phyloP scores from a whole-genome alignment of 2,797 vertebrate genomes.

The Pipistrellus pipistrellus region DNA sequence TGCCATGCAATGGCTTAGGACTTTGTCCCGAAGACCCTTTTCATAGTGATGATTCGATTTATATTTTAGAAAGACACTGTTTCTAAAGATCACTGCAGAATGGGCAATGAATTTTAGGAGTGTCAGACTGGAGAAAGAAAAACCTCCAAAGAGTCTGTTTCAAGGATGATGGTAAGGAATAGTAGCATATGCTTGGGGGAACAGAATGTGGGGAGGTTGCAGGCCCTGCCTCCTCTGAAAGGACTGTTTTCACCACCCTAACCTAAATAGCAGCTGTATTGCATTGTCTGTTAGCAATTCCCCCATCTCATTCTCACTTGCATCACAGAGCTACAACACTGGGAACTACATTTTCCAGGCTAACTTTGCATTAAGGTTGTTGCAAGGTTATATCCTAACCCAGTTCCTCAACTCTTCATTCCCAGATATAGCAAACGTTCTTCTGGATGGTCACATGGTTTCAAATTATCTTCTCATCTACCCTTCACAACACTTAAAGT shows the following conservation, averaged over 20 bases:
- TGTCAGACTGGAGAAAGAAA: neutral
- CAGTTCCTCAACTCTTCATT: neutral
- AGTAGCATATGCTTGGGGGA: neutral
- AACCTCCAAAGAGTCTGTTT: neutral
- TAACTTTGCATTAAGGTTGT: neutral
- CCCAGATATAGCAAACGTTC: neutral
- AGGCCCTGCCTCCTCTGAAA: neutral
- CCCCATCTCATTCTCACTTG: neutral
- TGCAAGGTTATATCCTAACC: neutral
- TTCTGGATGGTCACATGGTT: neutral
- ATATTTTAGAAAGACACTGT: neutral
- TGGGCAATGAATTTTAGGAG: neutral
- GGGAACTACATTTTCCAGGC: neutral
- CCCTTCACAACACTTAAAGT: neutral
- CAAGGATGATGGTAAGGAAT: neutral
- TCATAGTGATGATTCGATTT: neutral
- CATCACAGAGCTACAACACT: neutral
- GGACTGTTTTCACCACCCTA: neutral
- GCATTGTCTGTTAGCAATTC: neutral
- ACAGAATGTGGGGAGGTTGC: neutral
- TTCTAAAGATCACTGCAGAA: neutral
- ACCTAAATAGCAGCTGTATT: neutral
- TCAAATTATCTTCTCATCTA: neutral
- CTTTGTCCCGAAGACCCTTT: neutral
- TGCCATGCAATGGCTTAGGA: neutral